Evolutionary conservation across 2,113 vertebrate species (phyloP), one percentile per base, ranked within the genome.

Genomic region (Pelvicachromis taeniatus): DNA sequence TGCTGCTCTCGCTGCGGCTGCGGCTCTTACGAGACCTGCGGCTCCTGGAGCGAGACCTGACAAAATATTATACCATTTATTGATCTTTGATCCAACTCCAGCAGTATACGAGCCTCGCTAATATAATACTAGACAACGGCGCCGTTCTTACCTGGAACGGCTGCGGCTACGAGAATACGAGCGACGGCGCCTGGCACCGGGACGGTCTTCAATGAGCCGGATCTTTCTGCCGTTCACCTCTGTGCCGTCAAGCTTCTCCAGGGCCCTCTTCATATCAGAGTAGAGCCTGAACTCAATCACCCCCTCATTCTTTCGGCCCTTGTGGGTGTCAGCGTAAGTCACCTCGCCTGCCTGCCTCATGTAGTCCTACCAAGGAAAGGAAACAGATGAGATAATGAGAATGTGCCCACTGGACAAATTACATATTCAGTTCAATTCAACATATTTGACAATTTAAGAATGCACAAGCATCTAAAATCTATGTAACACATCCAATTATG

Each of bases 331-430:
- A 23, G 98, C 97, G 81, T 99, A 99, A 2, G 98, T 99, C 90
- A 99, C 98, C 90, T 99, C 98, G 83, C 98, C 98, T 17, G 98
- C 98, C 95, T 99, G 98, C 90, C 98, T 97, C 98, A 99, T 99
- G 95, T 99, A 99, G 95, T 99, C 98, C 98, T 99, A 88, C 0
- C 13, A 16, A 80, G 42, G 13, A n/a, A 58, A 2, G 14, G 16
- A 31, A 75, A 59, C 5, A n/a, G 59, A 35, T 2, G 19, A 68
- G 7, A 4, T 16, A 2, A 68, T 26, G 7, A 68, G 13, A 45
- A 68, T 16, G 7, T 16, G 63, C 8, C n/a, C 38, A 42, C 38
- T 45, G n/a, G 63, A 42, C n/a, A n/a, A n/a, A n/a, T n/a, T n/a
- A n/a, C n/a, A n/a, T n/a, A n/a, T n/a, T n/a, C n/a, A n/a, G n/a